These are phyloP conservation scores for Phytoseiulus persimilis DNA, from an alignment of 2,888 invertebrate species.

Conservation along the genomic window DNA sequence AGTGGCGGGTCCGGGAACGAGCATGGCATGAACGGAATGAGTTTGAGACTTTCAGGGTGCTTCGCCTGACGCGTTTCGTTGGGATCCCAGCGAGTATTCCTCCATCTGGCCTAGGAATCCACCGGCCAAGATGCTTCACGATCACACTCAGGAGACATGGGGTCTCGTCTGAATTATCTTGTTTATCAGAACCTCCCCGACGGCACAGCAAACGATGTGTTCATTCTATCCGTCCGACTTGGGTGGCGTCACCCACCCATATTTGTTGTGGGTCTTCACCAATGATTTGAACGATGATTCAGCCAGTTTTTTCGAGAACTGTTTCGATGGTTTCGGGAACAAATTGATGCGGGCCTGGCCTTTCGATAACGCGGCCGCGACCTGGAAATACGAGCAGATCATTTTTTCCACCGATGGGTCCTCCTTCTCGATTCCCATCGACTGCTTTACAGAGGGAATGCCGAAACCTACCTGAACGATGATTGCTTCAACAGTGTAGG, in stretches of 20 bases:
- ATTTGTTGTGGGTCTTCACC: slow-evolving; percentile 80
- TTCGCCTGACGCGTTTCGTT: no score
- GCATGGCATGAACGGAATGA: no score
- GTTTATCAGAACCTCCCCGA: no score
- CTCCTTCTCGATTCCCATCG: no score
- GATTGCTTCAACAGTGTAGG: slow-evolving; percentile 75
- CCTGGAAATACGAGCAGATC: slow-evolving; percentile 48
- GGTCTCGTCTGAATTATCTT: no score
- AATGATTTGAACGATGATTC: slow-evolving; percentile 77
- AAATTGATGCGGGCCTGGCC: slow-evolving; percentile 69
- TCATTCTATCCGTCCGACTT: slow-evolving; percentile 65
- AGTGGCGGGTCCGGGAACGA: no score
- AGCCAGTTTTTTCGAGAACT: slow-evolving; percentile 60
- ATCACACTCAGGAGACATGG: no score
- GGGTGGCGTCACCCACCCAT: slow-evolving; percentile 81
- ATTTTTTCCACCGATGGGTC: no score
- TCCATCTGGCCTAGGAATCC: no score
- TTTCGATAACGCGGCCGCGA: slow-evolving; percentile 77
- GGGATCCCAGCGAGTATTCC: no score
- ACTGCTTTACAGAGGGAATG: background rate
- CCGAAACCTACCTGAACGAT: slow-evolving; percentile 60
- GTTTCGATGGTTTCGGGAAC: slow-evolving; percentile 60
- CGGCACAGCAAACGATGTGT: background rate
- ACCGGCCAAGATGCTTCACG: no score
- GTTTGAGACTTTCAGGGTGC: no score